Evolutionary conservation across 1,140 invertebrate genomes (phyloP).

Genomic region (Aphaenogaster floridana): DNA sequence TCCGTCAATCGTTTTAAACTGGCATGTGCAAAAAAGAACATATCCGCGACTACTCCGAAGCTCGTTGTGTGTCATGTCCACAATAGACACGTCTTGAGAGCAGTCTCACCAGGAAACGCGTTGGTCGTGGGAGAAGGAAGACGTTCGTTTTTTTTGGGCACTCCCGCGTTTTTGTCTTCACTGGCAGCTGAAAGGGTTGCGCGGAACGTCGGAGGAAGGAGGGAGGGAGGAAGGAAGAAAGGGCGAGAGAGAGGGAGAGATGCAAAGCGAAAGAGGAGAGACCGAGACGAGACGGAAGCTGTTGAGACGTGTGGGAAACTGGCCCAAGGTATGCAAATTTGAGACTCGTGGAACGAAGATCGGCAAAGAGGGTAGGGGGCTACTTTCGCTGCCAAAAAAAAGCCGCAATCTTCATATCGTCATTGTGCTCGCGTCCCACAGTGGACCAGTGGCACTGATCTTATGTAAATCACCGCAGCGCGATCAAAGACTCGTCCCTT

Average conservation of each 20-base stretch:
- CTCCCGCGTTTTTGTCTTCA: constrained; percentile 70
- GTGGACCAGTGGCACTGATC: constrained; percentile 78
- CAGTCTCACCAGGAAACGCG: constrained; percentile 68
- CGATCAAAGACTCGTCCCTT: constrained; percentile 70
- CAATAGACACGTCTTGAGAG: constrained; percentile 31
- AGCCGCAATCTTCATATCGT: constrained; percentile 74
- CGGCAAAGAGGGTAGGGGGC: constrained; percentile 31
- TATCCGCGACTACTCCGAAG: constrained; percentile 10
- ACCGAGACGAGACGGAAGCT: constrained; percentile 56
- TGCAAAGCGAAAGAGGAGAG: constrained; percentile 48
- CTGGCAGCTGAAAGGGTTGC: constrained; percentile 73
- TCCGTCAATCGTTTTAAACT: constrained; percentile 1
- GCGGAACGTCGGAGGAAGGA: constrained; percentile 20
- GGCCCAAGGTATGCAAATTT: constrained; percentile 77
- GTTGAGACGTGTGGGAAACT: constrained; percentile 80
- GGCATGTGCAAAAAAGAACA: constrained; percentile 32
- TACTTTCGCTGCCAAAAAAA: constrained; percentile 55
- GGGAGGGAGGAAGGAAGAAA: background rate
- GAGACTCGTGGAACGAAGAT: constrained; percentile 53
- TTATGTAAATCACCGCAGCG: constrained; percentile 76
- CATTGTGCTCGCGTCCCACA: constrained; percentile 72
- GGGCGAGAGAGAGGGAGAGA: constrained; percentile 9
- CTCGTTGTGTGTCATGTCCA: constrained; percentile 4
- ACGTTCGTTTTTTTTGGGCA: constrained; percentile 64
- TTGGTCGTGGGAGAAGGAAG: constrained; percentile 68